These are phyloP conservation scores for Bombyx mori DNA, from an alignment of 1,140 invertebrate genomes.

Conservation along the genomic window ASM3026992v2 NC_085107.1:617001-617500, in stretches of 20 bases:
- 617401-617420: conserved; percentile 33
- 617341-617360: conserved; percentile 26
- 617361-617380: conserved; percentile 27
- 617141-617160: not conserved
- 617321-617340: conserved; percentile 45
- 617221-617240: conserved; percentile 50
- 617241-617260: conserved; percentile 25
- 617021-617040: no score
- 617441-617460: no score
- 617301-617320: conserved; percentile 50
- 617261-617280: conserved; percentile 19
- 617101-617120: no score
- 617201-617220: conserved; percentile 23
- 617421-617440: not conserved
- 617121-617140: not conserved
- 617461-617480: no score
- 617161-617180: not conserved
- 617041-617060: no score
- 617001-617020: no score
- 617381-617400: conserved; percentile 42
- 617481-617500: no score
- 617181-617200: not conserved
- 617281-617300: conserved; percentile 26
- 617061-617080: no score
- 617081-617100: no score